Conservation (phyloP, 2,888 invertebrate species). For the Baccha elongata region DNA sequence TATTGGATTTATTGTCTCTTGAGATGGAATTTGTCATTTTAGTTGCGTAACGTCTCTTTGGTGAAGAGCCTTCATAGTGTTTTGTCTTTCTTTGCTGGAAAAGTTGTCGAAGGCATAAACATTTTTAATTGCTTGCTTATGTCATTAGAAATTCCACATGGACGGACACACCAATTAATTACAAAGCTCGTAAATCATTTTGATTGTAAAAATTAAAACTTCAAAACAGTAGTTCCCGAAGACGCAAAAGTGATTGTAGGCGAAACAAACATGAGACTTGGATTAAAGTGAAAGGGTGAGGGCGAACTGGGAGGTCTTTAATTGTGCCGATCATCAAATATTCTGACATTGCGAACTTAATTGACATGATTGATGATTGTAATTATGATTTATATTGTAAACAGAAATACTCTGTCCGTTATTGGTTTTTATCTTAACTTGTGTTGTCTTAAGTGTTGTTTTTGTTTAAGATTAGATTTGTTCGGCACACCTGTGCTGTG, state of each 20-base stretch:
- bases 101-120: conserved; percentile 10
- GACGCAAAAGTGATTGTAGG: conserved; percentile 27
- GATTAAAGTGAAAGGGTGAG: conserved; percentile 4
- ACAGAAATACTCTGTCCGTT: conserved; percentile 16
- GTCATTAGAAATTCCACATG: conserved; percentile 61
- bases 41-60: conserved; percentile 43
- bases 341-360: conserved; percentile 64
- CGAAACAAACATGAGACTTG: conserved; percentile 25
- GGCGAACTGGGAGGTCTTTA: conserved; percentile 14
- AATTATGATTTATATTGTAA: conserved; percentile 66
- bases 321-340: conserved; percentile 51
- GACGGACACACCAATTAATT: conserved; percentile 70
- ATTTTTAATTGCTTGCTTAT: conserved; percentile 60
- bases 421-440: conserved; percentile 12
- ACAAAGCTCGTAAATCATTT: conserved; percentile 65
- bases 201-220: background rate
- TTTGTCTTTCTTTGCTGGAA: background rate
- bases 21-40: conserved; percentile 1
- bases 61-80: background rate
- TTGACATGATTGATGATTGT: conserved; percentile 70
- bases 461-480: conserved; percentile 20
- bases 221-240: conserved; percentile 46
- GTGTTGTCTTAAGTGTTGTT: conserved; percentile 8
- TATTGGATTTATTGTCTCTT: conserved; percentile 40
- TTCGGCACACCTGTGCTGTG: conserved; percentile 36